phyloP scores from a whole-genome alignment of 2,113 vertebrate genomes.

The Enhydra lutris region DNA sequence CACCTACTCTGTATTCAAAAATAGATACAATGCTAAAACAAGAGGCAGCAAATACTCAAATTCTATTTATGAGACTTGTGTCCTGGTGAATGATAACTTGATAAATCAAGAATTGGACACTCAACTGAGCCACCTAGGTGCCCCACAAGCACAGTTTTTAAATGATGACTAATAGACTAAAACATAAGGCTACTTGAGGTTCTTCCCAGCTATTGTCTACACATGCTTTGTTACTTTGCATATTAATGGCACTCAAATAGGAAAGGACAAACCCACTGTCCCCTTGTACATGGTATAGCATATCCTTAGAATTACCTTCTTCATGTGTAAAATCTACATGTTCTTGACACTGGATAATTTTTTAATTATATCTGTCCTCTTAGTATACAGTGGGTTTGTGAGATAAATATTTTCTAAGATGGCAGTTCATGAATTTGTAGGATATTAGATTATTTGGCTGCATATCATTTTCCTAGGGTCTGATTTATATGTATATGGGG shows the following conservation, averaged over 20 bases:
- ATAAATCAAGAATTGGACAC: neutral
- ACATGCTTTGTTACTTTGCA: constrained; percentile 29
- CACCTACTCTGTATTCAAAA: neutral
- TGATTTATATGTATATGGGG: neutral
- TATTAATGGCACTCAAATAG: neutral
- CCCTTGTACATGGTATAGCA: constrained; percentile 18
- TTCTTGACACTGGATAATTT: constrained; percentile 63
- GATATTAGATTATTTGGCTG: constrained; percentile 62
- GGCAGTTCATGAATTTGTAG: constrained; percentile 43
- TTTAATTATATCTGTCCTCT: constrained; percentile 57
- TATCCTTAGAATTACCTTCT: constrained; percentile 27
- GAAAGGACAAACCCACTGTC: constrained; percentile 52
- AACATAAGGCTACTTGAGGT: neutral
- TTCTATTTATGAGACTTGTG: neutral
- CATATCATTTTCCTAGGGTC: neutral
- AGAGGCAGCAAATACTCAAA: neutral
- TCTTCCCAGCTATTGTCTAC: neutral
- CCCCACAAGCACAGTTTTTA: constrained; percentile 8
- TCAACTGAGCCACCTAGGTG: neutral
- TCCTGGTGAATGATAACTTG: neutral
- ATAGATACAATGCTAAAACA: neutral
- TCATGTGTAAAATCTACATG: neutral
- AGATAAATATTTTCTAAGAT: constrained; percentile 27
- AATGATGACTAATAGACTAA: neutral
- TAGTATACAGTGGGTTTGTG: constrained; percentile 58